Base-by-base conservation (phyloP, 2,113 vertebrate species). In the Pseudonaja textilis region DNA sequence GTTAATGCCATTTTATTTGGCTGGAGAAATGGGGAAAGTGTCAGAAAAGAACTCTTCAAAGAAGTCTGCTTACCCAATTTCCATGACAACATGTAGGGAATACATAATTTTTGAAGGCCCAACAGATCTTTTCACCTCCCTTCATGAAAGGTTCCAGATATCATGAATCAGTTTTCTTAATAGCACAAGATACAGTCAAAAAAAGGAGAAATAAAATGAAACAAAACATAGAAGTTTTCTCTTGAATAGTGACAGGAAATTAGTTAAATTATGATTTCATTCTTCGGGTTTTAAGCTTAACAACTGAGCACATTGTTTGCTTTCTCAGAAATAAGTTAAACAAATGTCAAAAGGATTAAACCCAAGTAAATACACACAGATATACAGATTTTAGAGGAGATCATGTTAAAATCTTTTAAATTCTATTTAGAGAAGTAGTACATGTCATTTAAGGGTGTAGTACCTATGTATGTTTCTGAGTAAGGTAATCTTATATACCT, bases 151-250 rank as follows among this genome's bases (percentile, higher is more conserved):
- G 94, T 97, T 97, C 94, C 95, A 97, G 95, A 96, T 97, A 96
- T 95, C 96, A 94, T 97, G 97, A 97, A 96, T 97, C 96, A 96
- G 90, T 25, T 11, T 93, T 97, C 96, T 96, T 95, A 95, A 97
- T 97, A 97, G 89, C 89, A 94, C 74, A 95, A 97, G 96, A 95
- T 5, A 7, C 0, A 5, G 7, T 47, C 54, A 1, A 93, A 9
- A 39, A 20, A 39, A 34, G 1, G 6, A 39, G 1, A 39, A 81
- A 81, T 9, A 39, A 81, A 55, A 92, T 69, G 89, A 93, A 96
- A 95, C 93, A 55, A 87, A 94, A 52, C 56, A 0, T 2, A 94
- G 95, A 42, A 0, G 85, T 87, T 97, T 98, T 97, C 90, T 94
- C 69, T 95, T 94, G 95, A 96, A 93, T 89, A 89, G 92, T 95